These are phyloP conservation scores for Eubasilissa splendida DNA, from an alignment of 2,888 invertebrate genomes.

Conservation along the genomic window DNA sequence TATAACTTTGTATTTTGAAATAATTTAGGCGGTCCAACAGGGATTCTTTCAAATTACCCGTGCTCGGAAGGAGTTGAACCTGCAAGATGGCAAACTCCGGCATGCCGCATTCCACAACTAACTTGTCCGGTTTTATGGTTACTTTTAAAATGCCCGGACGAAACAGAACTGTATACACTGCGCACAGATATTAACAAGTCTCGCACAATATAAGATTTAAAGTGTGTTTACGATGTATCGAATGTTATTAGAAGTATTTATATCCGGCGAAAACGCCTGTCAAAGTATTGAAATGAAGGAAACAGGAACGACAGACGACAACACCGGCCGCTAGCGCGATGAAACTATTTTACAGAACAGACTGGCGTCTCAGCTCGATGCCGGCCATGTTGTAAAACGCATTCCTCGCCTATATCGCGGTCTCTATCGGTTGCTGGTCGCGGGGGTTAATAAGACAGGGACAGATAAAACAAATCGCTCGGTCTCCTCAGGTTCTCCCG, in stretches of 20 bases:
- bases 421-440: slow-evolving; percentile 10
- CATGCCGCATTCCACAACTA: slow-evolving; percentile 45
- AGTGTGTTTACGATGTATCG: neutral
- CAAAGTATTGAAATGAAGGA: neutral
- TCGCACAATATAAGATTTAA: neutral
- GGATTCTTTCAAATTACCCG: neutral
- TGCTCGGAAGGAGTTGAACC: slow-evolving; percentile 9
- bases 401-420: slow-evolving; percentile 24
- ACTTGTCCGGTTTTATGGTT: slow-evolving; percentile 36
- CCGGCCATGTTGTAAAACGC: slow-evolving; percentile 31
- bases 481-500: slow-evolving; percentile 14
- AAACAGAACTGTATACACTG: neutral
- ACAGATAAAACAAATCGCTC: slow-evolving; percentile 29
- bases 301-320: neutral
- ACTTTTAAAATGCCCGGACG: slow-evolving; percentile 4
- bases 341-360: slow-evolving; percentile 8
- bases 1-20: slow-evolving; percentile 11
- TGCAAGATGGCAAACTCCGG: slow-evolving; percentile 34
- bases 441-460: slow-evolving; percentile 17
- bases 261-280: slow-evolving; percentile 8
- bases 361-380: slow-evolving; percentile 16
- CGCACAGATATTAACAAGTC: neutral
- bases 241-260: neutral
- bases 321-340: neutral
- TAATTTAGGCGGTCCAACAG: neutral